phyloP scores from a whole-genome alignment of 2,888 invertebrate species.

The Idaea biselata region DNA sequence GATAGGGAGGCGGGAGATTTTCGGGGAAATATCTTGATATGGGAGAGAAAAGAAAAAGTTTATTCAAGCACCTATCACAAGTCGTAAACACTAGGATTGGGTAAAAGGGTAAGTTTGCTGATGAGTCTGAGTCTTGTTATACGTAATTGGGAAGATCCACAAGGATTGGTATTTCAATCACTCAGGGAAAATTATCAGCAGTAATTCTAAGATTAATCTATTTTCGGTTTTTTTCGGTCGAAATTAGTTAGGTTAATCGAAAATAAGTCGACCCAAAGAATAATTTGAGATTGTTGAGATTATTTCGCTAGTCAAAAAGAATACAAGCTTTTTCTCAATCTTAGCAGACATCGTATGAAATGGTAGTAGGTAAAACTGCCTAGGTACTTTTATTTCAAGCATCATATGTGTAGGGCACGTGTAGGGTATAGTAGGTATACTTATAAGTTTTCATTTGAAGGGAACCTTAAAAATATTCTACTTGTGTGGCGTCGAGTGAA shows the following conservation, averaged over 20 bases:
- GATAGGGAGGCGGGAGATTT: not conserved
- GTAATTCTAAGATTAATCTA: not conserved
- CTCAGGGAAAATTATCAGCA: not conserved
- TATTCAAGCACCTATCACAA: not conserved
- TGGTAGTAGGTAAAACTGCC: not conserved
- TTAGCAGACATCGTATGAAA: not conserved
- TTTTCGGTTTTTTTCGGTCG: not conserved
- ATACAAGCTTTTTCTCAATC: not conserved
- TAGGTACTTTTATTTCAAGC: not conserved
- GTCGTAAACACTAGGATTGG: not conserved
- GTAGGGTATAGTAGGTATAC: not conserved
- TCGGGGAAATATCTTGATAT: not conserved
- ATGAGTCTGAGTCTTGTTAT: not conserved
- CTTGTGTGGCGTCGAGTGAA: conserved; percentile 50
- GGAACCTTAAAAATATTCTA: conserved; percentile 46
- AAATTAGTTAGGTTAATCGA: not conserved
- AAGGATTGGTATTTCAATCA: not conserved
- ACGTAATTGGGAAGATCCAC: not conserved
- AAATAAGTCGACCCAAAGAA: not conserved
- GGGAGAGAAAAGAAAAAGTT: not conserved
- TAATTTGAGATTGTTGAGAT: not conserved
- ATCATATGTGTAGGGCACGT: not conserved
- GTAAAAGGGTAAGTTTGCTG: not conserved
- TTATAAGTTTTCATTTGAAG: conserved; percentile 25
- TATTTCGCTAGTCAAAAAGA: not conserved